Evolutionary conservation across 1,140 invertebrate genomes (phyloP).

Genomic region (Lordiphosa mommai): DNA sequence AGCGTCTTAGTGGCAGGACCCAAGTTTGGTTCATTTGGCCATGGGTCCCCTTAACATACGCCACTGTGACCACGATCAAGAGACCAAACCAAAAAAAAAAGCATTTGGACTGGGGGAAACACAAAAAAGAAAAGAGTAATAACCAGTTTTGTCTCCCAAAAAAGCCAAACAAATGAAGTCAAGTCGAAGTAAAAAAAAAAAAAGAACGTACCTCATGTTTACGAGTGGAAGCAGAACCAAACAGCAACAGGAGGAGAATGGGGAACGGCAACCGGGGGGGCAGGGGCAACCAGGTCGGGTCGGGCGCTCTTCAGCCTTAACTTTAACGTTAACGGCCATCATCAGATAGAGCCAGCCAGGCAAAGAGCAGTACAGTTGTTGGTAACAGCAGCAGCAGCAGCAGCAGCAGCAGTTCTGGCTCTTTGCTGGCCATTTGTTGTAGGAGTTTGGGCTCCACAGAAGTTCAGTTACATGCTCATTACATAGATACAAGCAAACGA

Average conservation of each 20-base stretch:
- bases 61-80: conserved; percentile 36
- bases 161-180: conserved; percentile 78
- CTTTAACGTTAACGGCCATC: conserved; percentile 74
- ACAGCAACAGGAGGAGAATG: conserved; percentile 21
- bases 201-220: conserved; percentile 75
- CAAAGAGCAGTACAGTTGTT: conserved; percentile 60
- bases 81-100: conserved; percentile 24
- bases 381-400: conserved; percentile 11
- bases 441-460: conserved; percentile 75
- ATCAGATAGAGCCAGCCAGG: conserved; percentile 61
- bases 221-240: conserved; percentile 51
- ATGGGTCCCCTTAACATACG: conserved; percentile 67
- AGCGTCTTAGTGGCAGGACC: conserved; percentile 39
- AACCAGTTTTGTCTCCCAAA: conserved; percentile 77
- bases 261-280: neutral
- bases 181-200: conserved; percentile 45
- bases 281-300: conserved; percentile 50
- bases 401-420: conserved; percentile 6
- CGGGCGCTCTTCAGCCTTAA: conserved; percentile 63
- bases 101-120: conserved; percentile 21
- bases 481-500: conserved; percentile 51
- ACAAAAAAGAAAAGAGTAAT: conserved; percentile 66
- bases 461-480: conserved; percentile 76
- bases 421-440: conserved; percentile 59
- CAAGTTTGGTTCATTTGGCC: conserved; percentile 38